A percentile compares a stretch with the other conserved stretches of the same genome.
Conservation (phyloP, 2,113 vertebrate genomes). For the Pipra filicauda region DNA sequence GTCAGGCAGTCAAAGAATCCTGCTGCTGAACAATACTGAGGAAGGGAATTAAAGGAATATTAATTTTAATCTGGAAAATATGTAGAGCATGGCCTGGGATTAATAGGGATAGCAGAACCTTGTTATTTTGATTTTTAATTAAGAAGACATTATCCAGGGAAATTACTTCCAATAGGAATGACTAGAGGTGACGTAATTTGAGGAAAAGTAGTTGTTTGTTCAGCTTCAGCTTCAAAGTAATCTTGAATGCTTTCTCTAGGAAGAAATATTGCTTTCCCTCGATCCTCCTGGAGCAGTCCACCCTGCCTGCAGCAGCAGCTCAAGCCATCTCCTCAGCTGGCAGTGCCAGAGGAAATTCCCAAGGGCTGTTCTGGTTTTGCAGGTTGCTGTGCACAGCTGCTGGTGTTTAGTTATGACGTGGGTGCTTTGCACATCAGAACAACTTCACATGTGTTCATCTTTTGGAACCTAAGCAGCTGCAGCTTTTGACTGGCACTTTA, state of each 20-base stretch:
- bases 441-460: not conserved
- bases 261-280: no score
- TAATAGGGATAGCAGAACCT: not conserved
- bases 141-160: not conserved
- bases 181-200: not conserved
- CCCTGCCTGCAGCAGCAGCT: not conserved
- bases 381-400: fast-evolving
- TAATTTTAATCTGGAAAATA: not conserved
- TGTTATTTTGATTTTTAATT: not conserved
- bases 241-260: not conserved
- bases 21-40: not conserved
- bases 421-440: not conserved
- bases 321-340: not conserved
- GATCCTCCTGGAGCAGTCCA: not conserved
- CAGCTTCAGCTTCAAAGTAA: not conserved
- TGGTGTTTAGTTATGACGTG: not conserved
- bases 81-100: not conserved
- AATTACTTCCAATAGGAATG: not conserved
- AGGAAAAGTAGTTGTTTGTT: not conserved
- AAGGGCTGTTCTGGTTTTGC: not conserved
- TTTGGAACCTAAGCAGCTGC: not conserved
- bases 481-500: not conserved
- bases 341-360: fast-evolving
- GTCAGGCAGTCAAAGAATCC: not conserved
- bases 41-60: not conserved